Evolutionary conservation across 2,888 invertebrate species (phyloP).

Genomic region (Petrophora chlorosata): DNA sequence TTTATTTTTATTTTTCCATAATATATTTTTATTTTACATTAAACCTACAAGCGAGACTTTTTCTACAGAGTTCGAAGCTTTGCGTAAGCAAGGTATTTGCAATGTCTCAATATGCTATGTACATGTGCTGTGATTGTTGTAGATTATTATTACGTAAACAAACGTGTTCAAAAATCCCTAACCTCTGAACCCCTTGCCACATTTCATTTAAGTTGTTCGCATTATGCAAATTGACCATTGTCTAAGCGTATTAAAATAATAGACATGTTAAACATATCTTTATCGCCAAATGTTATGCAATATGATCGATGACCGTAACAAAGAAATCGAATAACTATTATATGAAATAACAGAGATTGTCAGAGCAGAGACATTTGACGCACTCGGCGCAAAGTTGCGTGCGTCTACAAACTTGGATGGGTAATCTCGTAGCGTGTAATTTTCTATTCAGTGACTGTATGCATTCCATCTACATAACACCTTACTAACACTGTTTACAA

Average conservation of each 20-base stretch:
- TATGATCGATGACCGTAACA: conserved; percentile 40
- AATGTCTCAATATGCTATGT: too few relatives aligned
- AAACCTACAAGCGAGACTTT: too few relatives aligned
- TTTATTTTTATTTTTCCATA: too few relatives aligned
- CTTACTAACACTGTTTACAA: too few relatives aligned
- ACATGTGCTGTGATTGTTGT: neutral
- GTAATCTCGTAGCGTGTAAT: neutral
- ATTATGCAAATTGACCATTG: conserved; percentile 35
- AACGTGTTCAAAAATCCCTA: conserved; percentile 24
- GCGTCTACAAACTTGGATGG: neutral
- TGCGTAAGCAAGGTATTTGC: too few relatives aligned
- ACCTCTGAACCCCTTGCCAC: conserved; percentile 34
- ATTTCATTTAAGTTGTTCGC: conserved; percentile 25
- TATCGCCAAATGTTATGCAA: conserved; percentile 44
- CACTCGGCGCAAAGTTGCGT: neutral
- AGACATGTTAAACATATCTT: conserved; percentile 40
- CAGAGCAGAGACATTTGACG: too few relatives aligned
- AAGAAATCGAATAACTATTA: neutral
- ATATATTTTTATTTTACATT: too few relatives aligned
- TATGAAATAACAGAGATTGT: neutral
- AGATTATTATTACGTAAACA: conserved; percentile 27
- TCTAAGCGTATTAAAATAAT: conserved; percentile 39
- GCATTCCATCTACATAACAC: too few relatives aligned
- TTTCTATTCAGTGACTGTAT: too few relatives aligned
- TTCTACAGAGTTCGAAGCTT: too few relatives aligned